Evolutionary conservation across 1,140 invertebrate species (phyloP), one percentile per base, ranked within the genome.

Genomic region (Leguminivora glycinivorella): DNA sequence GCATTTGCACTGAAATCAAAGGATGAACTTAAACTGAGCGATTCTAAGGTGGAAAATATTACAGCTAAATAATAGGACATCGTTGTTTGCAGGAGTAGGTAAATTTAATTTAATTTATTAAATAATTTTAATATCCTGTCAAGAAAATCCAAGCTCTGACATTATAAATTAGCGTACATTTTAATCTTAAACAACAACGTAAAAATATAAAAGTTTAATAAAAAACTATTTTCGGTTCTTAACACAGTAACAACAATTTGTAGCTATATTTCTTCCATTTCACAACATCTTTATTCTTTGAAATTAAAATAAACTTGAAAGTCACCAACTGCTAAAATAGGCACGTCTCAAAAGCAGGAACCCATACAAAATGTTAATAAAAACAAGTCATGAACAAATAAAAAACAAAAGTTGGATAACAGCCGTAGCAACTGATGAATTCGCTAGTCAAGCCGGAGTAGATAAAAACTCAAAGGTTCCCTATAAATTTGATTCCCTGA

Each of bases 381-480:
- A 52, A 52, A n/a, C 47, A 22, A 52, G 19, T 1, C 47, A 22
- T 52, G 22, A 52, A 10, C 47, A 52, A 52, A 22, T 52, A 52
- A 1, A 22, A 52, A 52, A 52, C 40, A 43, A 17, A 17, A 43
- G 47, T 52, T 52, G 43, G 14, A n/a, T 17, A 17, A 52, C 19
- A 52, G 10, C 19, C 17, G 47, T 22, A 52, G 47, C 22, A 52
- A 52, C 47, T 52, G 47, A 52, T 52, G 47, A 52, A 52, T 52
- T 52, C 22, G 47, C 47, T 10, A 52, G 7, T 10, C 47, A 52
- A 52, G 47, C 47, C 47, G 47, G 19, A 52, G 47, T 19, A 19
- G 47, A 22, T 52, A 52, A 10, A 52, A 52, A 52, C 19, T 52
- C 47, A 52, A 52, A 52, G 47, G 47, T 52, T 22, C 47, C 10